A percentile compares a stretch with the other conserved stretches of the same genome.
Evolutionary conservation across 64 coral and sea anemone genomes (phyloP).

Genomic region (Astreopora myriophthalma): DNA sequence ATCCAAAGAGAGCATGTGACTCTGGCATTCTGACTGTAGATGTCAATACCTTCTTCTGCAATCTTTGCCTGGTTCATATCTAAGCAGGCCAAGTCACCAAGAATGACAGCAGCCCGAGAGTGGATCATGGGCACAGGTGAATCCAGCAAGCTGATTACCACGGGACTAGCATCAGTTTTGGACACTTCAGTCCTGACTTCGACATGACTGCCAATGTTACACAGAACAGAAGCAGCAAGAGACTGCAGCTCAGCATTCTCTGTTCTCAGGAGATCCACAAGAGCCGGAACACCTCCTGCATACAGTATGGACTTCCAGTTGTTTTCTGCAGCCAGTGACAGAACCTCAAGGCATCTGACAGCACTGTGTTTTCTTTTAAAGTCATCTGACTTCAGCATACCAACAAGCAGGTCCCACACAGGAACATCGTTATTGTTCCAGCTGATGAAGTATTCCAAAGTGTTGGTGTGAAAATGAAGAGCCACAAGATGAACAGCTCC

Average conservation of each 20-base stretch:
- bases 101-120: constrained; percentile 83
- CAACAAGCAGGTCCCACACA: constrained; percentile 89
- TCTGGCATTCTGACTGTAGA: too few relatives aligned
- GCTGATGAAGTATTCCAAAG: constrained; percentile 91
- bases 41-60: constrained; percentile 66
- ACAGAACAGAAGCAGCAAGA: constrained; percentile 87
- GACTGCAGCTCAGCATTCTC: constrained; percentile 81
- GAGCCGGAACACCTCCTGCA: constrained; percentile 78
- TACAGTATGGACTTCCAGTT: constrained; percentile 91
- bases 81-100: constrained; percentile 89
- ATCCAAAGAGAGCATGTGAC: too few relatives aligned
- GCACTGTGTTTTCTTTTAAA: constrained; percentile 74
- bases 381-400: constrained; percentile 87
- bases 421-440: constrained; percentile 77
- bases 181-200: constrained; percentile 79
- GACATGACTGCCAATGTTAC: constrained; percentile 83
- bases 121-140: constrained; percentile 90
- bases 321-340: constrained; percentile 80
- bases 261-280: constrained; percentile 72
- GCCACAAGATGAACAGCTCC: constrained; percentile 81
- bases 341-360: constrained; percentile 83
- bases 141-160: constrained; percentile 66
- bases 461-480: constrained; percentile 88
- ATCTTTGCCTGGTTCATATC: constrained; percentile 76
- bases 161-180: constrained; percentile 72